Base-by-base conservation (phyloP, 2,797 vertebrate genomes). In the Botia kubotai region DNA sequence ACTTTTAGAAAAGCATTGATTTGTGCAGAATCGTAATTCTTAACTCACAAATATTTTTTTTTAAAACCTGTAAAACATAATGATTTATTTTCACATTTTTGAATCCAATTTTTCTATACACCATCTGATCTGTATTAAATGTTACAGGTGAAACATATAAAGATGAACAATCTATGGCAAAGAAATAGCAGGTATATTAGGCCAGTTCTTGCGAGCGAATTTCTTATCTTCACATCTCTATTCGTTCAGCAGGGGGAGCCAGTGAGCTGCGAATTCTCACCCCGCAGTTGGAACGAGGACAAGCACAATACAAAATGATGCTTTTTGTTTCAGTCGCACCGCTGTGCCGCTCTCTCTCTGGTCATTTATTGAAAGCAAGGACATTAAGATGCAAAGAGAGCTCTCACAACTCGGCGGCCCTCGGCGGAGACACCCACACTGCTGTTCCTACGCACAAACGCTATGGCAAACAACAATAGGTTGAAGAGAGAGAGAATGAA, bases 321-420 rank as follows among this genome's bases (percentile, higher is more conserved):
- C 70, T 75, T 82, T 86, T 84, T 87, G 65, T 85, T 84, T 78
- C 19, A 29, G 43, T 46, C 11, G 12, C 58, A 26, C 43, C 26
- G 48, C 50, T 69, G 75, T 68, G 70, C 77, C 77, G 81, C 73
- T 80, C 62, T 50, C 72, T 79, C 80, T 58, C 72, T 69, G 66
- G 82, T 62, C 83, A 80, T 73, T 83, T 84, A 87, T 83, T 84
- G 86, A 89, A 86, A 86, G 84, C 79, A 66, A 65, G 19, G 58
- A 77, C 80, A 87, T 88, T 88, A 88, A 86, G 78, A 88, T 88
- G 85, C 88, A 85, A 84, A 75, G 66, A 72, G 75, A 74, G 83
- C 82, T 78, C 75, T 84, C 83, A 82, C 68, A 84, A 85, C 70
- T 83, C 84, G 65, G 43, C 85, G 79, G 82, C 71, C 75, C 75